Base-by-base conservation (phyloP, 2,113 vertebrate species). In the Stictonetta naevosa region DNA sequence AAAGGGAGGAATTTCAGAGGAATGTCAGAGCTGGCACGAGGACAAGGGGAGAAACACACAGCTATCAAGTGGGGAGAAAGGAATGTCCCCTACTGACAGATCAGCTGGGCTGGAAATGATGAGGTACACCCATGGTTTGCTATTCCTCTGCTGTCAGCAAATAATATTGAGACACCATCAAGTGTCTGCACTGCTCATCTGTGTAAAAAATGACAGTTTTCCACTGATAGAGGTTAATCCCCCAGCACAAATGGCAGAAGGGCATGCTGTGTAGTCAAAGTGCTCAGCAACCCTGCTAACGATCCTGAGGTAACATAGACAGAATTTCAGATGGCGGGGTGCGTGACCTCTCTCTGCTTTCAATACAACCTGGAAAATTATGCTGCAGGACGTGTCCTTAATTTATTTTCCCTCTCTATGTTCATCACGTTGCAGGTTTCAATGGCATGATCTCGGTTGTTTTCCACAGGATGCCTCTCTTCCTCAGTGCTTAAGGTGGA, bases 141-240 rank as follows among this genome's bases (percentile, higher is more conserved):
- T 55, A 0, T 77, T 90, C 12, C 21, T 90, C 36, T 68, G 42
- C 40, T 64, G 53, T 48, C 38, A 69, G 5, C 52, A 75, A 77
- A 60, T 84, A 52, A 50, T 72, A 53, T 25, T 0, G 8, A 79
- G 38, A 52, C 86, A 34, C 17, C 26, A 23, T 71, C 72, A 19
- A 44, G 40, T 40, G 50, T 33, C 44, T 36, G 44, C 25, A 3
- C 79, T 1, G 8, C 55, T 83, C 50, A 10, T 81, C 73, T 48
- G 29, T 40, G 34, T 52, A 26, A 86, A 63, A 71, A 28, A 55
- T 83, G 76, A 77, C 56, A 64, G 0, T 71, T 86, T 88, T 62
- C 86, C 77, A 29, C 42, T 18, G 76, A 10, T 55, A 69, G 82
- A 91, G 42, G 72, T 86, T 94, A 90, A 83, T 92, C 86, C 59